Evolutionary conservation across 2,797 vertebrate genomes (phyloP).

Genomic region (Sebastes aleutianus): DNA sequence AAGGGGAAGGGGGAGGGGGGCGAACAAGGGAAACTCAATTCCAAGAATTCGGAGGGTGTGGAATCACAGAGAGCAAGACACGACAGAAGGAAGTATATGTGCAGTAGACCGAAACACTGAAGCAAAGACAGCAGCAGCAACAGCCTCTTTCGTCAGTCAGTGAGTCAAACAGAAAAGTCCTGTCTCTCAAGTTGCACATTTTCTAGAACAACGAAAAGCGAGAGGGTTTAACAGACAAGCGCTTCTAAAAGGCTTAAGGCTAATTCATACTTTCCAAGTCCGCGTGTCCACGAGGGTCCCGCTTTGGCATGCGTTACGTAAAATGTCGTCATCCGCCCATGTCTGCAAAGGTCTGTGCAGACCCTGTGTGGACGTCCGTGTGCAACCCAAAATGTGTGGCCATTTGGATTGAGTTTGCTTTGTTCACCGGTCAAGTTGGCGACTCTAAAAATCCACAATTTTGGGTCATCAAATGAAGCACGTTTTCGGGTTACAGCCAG

Average conservation of each 20-base stretch:
- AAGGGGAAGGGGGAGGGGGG: constrained; percentile 1
- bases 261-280: neutral
- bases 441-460: too few relatives aligned
- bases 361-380: neutral
- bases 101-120: constrained; percentile 13
- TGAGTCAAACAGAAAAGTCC: neutral
- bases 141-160: constrained; percentile 7
- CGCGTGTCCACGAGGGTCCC: neutral
- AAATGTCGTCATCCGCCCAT: neutral
- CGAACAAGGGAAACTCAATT: constrained; percentile 77
- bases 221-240: neutral
- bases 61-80: constrained; percentile 63
- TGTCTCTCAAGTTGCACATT: neutral
- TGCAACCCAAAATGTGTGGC: neutral
- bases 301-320: neutral
- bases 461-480: too few relatives aligned
- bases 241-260: neutral
- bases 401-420: too few relatives aligned
- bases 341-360: neutral
- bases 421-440: too few relatives aligned
- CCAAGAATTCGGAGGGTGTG: constrained; percentile 79
- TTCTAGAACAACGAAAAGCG: neutral
- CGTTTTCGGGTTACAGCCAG: fast-evolving
- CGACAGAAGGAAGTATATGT: constrained; percentile 42
- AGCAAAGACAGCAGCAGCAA: constrained; percentile 18